phyloP scores from a whole-genome alignment of 2,888 invertebrate species.

The Pandemis cinnamomeana region DNA sequence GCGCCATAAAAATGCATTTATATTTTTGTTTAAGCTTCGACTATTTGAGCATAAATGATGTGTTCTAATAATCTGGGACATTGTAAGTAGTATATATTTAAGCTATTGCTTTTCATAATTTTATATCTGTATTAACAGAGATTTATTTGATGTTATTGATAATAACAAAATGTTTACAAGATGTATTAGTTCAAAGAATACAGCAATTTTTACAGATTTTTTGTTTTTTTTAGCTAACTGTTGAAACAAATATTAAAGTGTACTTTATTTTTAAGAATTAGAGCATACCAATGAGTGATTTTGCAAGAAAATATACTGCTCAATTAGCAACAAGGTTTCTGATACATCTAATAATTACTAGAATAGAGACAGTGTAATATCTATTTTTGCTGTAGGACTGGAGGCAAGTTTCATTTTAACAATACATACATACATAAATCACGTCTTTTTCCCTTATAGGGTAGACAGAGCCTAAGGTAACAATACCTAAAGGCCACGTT shows the following conservation, averaged over 20 bases:
- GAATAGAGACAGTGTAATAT: too few relatives aligned
- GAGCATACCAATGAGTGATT: too few relatives aligned
- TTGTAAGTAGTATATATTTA: slow-evolving; percentile 1
- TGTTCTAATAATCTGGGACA: neutral
- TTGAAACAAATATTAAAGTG: neutral
- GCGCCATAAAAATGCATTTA: slow-evolving; percentile 39
- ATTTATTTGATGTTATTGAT: slow-evolving; percentile 13
- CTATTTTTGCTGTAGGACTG: too few relatives aligned
- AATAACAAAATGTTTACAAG: slow-evolving; percentile 12
- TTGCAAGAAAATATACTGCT: too few relatives aligned
- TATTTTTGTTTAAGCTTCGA: slow-evolving; percentile 2
- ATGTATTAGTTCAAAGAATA: slow-evolving; percentile 2
- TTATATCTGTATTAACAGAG: slow-evolving; percentile 12
- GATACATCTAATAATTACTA: too few relatives aligned
- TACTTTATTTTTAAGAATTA: too few relatives aligned
- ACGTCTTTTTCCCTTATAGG: too few relatives aligned
- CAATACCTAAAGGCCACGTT: too few relatives aligned
- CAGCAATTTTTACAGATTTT: neutral
- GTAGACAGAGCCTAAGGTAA: too few relatives aligned
- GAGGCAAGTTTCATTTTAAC: too few relatives aligned
- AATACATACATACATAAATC: too few relatives aligned
- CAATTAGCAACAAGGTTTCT: too few relatives aligned
- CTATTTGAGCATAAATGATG: neutral
- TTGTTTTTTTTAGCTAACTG: slow-evolving; percentile 4
- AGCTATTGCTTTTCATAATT: slow-evolving; percentile 3